A percentile compares a stretch with the other conserved stretches of the same genome.
Conservation (phyloP, 1,140 invertebrate species). For the Lysiphlebus fabarum region DNA sequence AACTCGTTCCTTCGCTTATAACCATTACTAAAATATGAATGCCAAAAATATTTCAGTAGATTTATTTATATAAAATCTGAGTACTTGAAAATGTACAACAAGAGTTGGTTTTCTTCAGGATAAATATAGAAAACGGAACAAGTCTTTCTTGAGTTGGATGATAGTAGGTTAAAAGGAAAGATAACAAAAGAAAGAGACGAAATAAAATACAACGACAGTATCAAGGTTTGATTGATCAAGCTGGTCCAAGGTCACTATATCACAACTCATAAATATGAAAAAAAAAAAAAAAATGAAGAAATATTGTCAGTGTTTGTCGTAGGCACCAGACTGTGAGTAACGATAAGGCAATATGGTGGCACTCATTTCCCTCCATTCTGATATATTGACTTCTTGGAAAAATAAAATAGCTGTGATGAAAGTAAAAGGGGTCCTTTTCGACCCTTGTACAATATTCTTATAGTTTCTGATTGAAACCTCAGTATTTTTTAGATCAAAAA, state of each 20-base stretch:
- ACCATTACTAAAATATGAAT: no score
- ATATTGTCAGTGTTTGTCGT: no score
- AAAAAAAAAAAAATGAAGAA: no score
- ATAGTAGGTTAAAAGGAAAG: background rate
- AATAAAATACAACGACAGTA: no score
- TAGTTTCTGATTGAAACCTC: constrained; percentile 43
- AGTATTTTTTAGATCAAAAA: constrained; percentile 33
- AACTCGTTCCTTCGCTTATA: background rate
- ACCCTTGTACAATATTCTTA: constrained; percentile 25
- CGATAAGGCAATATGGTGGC: constrained; percentile 16
- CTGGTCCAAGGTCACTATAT: no score
- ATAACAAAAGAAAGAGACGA: no score
- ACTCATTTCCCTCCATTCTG: background rate
- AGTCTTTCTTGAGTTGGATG: background rate
- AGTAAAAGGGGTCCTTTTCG: background rate
- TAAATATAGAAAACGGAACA: constrained; percentile 1
- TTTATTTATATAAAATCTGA: constrained; percentile 7
- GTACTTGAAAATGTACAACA: constrained; percentile 3
- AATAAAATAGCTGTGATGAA: no score
- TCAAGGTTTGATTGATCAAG: no score
- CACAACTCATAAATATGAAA: no score
- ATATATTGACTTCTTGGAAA: no score
- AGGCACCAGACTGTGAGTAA: no score
- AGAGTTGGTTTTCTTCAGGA: background rate
- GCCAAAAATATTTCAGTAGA: background rate